Percentiles rank a stretch among this genome's conserved stretches.
Evolutionary conservation across 2,888 invertebrate species (phyloP).

Genomic region (Emmelina monodactyla): DNA sequence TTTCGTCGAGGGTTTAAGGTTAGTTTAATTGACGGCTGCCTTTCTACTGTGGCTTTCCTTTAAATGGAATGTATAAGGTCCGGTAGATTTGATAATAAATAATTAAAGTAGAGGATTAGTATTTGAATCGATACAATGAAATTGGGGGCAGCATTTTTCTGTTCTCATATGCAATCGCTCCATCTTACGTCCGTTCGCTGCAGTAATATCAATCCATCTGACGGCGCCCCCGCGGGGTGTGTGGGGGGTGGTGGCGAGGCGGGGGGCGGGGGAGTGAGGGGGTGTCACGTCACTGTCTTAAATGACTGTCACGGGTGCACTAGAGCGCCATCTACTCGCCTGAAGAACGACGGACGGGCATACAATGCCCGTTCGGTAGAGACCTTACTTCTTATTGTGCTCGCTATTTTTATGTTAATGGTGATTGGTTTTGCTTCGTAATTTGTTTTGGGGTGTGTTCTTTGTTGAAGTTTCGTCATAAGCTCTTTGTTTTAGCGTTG

Average conservation of each 20-base stretch:
- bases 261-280: constrained; percentile 20
- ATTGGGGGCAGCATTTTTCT: no score
- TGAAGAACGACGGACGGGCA: constrained; percentile 52
- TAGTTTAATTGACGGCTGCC: no score
- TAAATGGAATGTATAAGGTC: no score
- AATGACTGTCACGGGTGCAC: constrained; percentile 64
- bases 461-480: no score
- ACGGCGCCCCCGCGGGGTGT: constrained; percentile 16
- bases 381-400: constrained; percentile 50
- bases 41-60: no score
- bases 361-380: constrained; percentile 44
- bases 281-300: constrained; percentile 61
- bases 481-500: no score
- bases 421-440: constrained; percentile 7
- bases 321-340: constrained; percentile 42
- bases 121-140: no score
- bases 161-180: constrained; percentile 55
- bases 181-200: constrained; percentile 57
- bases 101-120: no score
- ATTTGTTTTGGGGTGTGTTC: neutral
- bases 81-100: no score
- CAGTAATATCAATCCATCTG: constrained; percentile 66
- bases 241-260: constrained; percentile 12
- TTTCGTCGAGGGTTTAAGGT: no score
- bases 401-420: constrained; percentile 24